phyloP scores from a whole-genome alignment of 2,113 vertebrate genomes.

The Seriola rivoliana region DNA sequence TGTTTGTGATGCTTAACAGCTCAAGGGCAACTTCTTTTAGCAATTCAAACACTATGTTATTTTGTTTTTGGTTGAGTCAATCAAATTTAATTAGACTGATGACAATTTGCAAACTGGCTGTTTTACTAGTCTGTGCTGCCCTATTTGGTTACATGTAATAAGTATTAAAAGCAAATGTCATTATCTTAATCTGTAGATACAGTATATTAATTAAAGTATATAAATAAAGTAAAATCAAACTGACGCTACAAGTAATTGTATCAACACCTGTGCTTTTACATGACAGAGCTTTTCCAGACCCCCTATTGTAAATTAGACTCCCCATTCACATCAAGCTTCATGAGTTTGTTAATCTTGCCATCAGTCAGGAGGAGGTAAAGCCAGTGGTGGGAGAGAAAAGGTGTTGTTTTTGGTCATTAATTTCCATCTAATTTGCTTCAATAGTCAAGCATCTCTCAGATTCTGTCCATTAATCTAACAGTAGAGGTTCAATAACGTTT shows the following conservation, averaged over 20 bases:
- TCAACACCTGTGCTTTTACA: constrained; percentile 31
- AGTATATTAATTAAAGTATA: not conserved
- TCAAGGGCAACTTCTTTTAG: constrained; percentile 41
- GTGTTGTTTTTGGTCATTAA: constrained; percentile 84
- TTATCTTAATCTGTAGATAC: not conserved
- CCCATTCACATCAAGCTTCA: constrained; percentile 82
- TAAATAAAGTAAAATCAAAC: not conserved
- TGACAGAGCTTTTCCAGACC: constrained; percentile 7
- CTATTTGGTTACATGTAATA: not conserved
- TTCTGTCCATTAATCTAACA: constrained; percentile 82
- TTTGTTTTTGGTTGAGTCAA: constrained; percentile 48
- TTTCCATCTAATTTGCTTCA: constrained; percentile 80
- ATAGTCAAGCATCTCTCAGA: constrained; percentile 72
- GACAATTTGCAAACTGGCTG: constrained; percentile 26
- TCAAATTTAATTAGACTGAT: constrained; percentile 57
- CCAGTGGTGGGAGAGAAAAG: constrained; percentile 57
- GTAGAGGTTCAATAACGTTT: constrained; percentile 74
- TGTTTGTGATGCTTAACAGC: constrained; percentile 45
- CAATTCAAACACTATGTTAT: constrained; percentile 48
- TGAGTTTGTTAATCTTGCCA: constrained; percentile 84
- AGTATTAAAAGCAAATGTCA: not conserved
- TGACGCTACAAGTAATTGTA: not conserved
- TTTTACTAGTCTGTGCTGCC: not conserved
- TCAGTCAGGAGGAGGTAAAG: constrained; percentile 75
- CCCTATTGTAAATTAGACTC: constrained; percentile 36